Base-by-base conservation (phyloP, 2,113 vertebrate species). In the Brachyhypopomus occidentalis region DNA sequence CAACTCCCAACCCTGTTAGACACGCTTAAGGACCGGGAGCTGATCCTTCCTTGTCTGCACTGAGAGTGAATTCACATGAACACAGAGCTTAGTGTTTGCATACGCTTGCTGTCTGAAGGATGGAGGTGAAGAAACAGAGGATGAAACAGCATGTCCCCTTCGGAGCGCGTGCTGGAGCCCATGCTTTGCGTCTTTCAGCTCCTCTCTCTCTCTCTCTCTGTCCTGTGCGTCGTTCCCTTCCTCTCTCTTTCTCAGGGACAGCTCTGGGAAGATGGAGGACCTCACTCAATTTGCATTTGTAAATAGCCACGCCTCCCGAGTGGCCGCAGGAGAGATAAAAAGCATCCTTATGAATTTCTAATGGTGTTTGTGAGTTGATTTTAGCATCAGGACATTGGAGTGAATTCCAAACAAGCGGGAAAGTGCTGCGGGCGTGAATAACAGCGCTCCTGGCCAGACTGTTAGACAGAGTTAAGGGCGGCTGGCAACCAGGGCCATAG, bases 51-150 rank as follows among this genome's bases (percentile, higher is more conserved):
- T 69, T 41, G 45, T 52, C 34, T 76, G 20, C 23, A 23, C 36
- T 34, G 80, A 38, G 62, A 75, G 58, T 81, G 59, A 75, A 58
- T 66, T 69, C 72, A 70, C 52, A 41, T 30, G 22, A 56, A 67
- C 48, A 81, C 69, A 75, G 19, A 69, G 30, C 8, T 45, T 45
- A 60, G 22, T 63, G 72, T 70, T 75, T 75, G 72, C 19, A n/a
- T 48, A 12, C 52, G 12, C 75, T 14, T 30, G 48, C 52, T 76
- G 64, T 30, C 5, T 58, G 45, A 75, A 34, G 19, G 48, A 75
- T 58, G 27, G 36, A 3, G 36, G 3, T 5, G 17, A 11, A n/a
- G 9, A 8, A n/a, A n/a, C 20, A 22, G 66, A n/a, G 20, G 38
- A n/a, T 4, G n/a, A 25, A 67, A 77, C 56, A 73, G 71, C 25